A percentile compares a stretch with the other conserved stretches of the same genome.
phyloP scores from a whole-genome alignment of 2,888 invertebrate genomes.

The Megaustenia siamemsis region DNA sequence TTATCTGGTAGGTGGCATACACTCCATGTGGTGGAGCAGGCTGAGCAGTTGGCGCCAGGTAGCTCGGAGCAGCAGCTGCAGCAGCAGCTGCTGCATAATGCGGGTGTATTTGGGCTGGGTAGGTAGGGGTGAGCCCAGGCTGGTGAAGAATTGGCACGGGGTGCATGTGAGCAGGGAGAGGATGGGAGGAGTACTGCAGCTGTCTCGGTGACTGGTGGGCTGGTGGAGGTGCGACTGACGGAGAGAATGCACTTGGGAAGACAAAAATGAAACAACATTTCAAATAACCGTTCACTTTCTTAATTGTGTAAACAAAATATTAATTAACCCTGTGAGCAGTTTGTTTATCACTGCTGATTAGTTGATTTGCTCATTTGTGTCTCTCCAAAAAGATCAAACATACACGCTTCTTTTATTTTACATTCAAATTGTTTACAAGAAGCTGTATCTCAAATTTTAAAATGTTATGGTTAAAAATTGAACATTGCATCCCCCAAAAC shows the following conservation, averaged over 20 bases:
- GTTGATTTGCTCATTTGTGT: too few species aligned
- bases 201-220: constrained; percentile 87
- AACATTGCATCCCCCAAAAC: too few species aligned
- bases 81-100: constrained; percentile 83
- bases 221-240: constrained; percentile 87
- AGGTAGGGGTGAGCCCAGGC: constrained; percentile 68
- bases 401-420: too few species aligned
- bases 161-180: constrained; percentile 89
- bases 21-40: constrained; percentile 81
- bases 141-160: constrained; percentile 74
- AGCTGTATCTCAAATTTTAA: too few species aligned
- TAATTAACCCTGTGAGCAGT: too few species aligned
- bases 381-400: too few species aligned
- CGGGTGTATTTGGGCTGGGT: constrained; percentile 69
- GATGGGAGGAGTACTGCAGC: constrained; percentile 85
- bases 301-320: too few species aligned
- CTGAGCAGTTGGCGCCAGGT: constrained; percentile 70
- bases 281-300: too few species aligned
- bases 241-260: constrained; percentile 69
- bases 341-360: too few species aligned
- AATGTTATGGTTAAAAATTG: too few species aligned
- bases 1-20: constrained; percentile 84
- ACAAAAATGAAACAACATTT: constrained; percentile 3
- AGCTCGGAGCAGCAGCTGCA: constrained; percentile 81
- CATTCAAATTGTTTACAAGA: too few species aligned